phyloP scores from a whole-genome alignment of 2,888 invertebrate genomes.

The Trissolcus japonicus region DNA sequence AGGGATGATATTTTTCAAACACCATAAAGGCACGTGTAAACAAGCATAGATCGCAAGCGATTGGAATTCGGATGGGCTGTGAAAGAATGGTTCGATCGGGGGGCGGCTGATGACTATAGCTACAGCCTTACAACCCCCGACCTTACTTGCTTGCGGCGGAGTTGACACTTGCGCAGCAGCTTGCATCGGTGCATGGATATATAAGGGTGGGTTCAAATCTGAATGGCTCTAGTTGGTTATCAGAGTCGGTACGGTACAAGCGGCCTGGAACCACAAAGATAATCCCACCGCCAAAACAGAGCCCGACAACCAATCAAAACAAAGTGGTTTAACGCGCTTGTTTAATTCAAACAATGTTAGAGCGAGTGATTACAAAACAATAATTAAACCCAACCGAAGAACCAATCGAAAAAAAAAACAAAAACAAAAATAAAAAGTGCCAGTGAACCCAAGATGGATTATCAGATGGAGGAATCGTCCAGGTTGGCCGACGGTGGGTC shows the following conservation, averaged over 20 bases:
- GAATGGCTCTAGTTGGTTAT: slow-evolving; percentile 64
- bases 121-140: slow-evolving; percentile 35
- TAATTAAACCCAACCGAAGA: background rate
- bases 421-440: background rate
- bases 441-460: slow-evolving; percentile 35
- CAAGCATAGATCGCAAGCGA: too few relatives aligned
- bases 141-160: slow-evolving; percentile 57
- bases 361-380: background rate
- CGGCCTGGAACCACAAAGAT: slow-evolving; percentile 4
- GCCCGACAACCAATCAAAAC: background rate
- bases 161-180: slow-evolving; percentile 63
- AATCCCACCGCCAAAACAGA: background rate
- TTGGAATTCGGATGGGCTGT: background rate
- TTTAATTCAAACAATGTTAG: too few relatives aligned
- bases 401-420: background rate
- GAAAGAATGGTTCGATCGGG: slow-evolving; percentile 14
- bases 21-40: too few relatives aligned
- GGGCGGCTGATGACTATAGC: slow-evolving; percentile 18
- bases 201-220: slow-evolving; percentile 63
- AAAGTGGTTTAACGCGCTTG: background rate
- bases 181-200: slow-evolving; percentile 60
- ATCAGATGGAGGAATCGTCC: slow-evolving; percentile 67
- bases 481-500: slow-evolving; percentile 62
- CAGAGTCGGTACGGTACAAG: slow-evolving; percentile 11
- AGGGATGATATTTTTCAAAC: background rate